phyloP scores from a whole-genome alignment of 2,113 vertebrate species.

The Prochilodus magdalenae region DNA sequence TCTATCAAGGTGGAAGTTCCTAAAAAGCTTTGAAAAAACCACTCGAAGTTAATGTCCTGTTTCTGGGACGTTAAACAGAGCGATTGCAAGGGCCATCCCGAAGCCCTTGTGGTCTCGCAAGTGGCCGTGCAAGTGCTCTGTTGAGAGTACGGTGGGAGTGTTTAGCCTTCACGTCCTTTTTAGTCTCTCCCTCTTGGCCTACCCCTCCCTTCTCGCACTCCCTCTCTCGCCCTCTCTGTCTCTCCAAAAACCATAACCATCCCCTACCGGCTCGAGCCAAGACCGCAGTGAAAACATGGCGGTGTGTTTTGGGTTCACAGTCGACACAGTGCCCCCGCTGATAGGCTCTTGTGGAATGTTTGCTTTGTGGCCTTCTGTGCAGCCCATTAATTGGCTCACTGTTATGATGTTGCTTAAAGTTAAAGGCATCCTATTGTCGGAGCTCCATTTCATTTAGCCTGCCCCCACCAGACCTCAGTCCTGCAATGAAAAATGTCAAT shows the following conservation, averaged over 20 bases:
- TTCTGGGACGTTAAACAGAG: slow-evolving; percentile 35
- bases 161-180: slow-evolving; percentile 47
- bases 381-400: slow-evolving; percentile 37
- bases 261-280: slow-evolving; percentile 21
- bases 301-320: slow-evolving; percentile 41
- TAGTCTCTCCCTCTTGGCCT: slow-evolving; percentile 23
- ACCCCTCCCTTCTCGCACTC: slow-evolving; percentile 5
- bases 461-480: slow-evolving; percentile 29
- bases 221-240: not conserved
- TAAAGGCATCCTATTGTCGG: slow-evolving; percentile 31
- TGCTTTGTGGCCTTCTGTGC: slow-evolving; percentile 47
- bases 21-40: not conserved
- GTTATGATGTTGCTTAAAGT: slow-evolving; percentile 36
- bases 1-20: slow-evolving; percentile 16
- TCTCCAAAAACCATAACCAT: slow-evolving; percentile 43
- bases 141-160: slow-evolving; percentile 39
- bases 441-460: slow-evolving; percentile 40
- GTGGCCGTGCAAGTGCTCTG: slow-evolving; percentile 56
- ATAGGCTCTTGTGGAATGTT: slow-evolving; percentile 56
- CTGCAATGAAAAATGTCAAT: slow-evolving; percentile 36
- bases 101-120: slow-evolving; percentile 46
- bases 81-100: slow-evolving; percentile 27
- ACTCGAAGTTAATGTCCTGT: slow-evolving; percentile 42
- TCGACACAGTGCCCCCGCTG: slow-evolving; percentile 29
- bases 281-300: slow-evolving; percentile 53